Percentiles rank a stretch among this genome's conserved stretches.
Evolutionary conservation across 2,113 vertebrate species (phyloP).

Genomic region (Anhinga anhinga): DNA sequence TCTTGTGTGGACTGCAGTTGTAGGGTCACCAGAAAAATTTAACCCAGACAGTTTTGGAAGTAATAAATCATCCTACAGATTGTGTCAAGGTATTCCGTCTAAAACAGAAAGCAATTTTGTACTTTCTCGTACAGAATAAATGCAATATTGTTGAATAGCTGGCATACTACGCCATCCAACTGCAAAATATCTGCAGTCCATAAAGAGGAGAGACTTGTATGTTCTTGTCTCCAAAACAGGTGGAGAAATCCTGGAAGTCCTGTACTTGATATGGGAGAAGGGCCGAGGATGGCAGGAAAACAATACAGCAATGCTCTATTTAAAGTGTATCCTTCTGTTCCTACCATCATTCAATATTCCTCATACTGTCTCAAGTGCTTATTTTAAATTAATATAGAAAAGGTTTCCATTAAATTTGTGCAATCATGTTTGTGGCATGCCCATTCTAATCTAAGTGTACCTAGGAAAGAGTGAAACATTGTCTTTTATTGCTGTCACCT

Average conservation of each 20-base stretch:
- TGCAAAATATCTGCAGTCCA: background rate
- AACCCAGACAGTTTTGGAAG: background rate
- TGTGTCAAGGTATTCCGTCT: background rate
- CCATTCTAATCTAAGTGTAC: background rate
- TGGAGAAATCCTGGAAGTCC: background rate
- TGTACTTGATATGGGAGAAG: background rate
- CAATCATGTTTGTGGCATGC: background rate
- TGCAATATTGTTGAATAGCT: background rate
- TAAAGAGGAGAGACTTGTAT: background rate
- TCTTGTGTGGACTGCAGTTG: background rate
- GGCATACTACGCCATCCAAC: background rate
- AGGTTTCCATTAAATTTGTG: background rate
- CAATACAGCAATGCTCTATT: background rate
- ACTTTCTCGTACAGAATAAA: background rate
- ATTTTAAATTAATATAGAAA: background rate
- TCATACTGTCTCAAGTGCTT: background rate
- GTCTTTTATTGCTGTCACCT: background rate
- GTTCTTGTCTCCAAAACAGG: background rate
- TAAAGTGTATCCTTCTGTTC: background rate
- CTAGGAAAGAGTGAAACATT: background rate
- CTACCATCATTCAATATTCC: background rate
- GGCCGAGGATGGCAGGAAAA: background rate
- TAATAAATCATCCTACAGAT: background rate
- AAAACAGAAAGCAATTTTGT: background rate
- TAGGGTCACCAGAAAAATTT: background rate